These are phyloP conservation scores for Agapornis roseicollis DNA, from an alignment of 2,113 vertebrate genomes.

Conservation along the genomic window DNA sequence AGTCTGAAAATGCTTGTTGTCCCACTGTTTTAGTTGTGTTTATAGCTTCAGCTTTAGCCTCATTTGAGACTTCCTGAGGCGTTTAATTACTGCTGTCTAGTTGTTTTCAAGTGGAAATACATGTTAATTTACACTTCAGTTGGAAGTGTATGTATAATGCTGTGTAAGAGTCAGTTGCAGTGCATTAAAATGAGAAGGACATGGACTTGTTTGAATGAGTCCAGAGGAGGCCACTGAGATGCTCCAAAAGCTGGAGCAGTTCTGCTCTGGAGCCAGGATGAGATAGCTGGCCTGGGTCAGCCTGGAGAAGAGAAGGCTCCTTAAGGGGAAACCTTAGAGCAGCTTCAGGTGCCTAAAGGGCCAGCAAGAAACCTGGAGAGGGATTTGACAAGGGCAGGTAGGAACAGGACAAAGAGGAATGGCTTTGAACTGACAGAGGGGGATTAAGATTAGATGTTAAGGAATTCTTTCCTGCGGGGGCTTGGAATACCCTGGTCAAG, in stretches of 20 bases:
- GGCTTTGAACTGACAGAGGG: neutral
- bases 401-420: neutral
- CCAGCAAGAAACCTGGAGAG: neutral
- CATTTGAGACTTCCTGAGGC: accelerated
- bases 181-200: neutral
- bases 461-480: neutral
- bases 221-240: neutral
- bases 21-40: neutral
- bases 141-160: neutral
- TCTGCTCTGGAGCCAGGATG: neutral
- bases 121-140: neutral
- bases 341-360: neutral
- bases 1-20: neutral
- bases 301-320: neutral
- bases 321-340: neutral
- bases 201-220: neutral
- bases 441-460: neutral
- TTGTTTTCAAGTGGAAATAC: neutral
- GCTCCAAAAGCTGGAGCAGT: neutral
- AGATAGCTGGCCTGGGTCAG: neutral
- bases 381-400: neutral
- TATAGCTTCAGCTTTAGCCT: neutral
- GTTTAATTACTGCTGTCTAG: neutral
- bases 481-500: neutral
- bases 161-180: neutral